A percentile compares a stretch with the other conserved stretches of the same genome.
These are phyloP conservation scores for Ochropleura leucogaster DNA, from an alignment of 2,888 invertebrate genomes.

Conservation along the genomic window DNA sequence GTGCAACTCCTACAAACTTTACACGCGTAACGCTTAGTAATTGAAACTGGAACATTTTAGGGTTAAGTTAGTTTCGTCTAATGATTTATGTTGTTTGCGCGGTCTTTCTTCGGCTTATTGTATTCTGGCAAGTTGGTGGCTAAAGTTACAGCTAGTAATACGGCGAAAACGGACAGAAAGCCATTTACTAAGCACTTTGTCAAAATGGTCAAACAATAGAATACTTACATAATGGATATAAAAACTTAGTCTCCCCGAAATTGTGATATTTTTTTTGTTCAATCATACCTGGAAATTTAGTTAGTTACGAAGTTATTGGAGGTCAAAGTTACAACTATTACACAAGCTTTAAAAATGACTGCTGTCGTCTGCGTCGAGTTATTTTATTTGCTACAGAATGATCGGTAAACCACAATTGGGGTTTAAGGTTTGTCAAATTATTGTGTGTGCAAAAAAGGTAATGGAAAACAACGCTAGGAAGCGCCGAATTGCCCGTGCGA, in stretches of 20 bases:
- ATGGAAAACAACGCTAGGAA: not conserved
- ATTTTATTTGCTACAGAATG: too few relatives aligned
- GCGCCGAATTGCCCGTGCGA: not conserved
- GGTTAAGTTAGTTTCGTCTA: slow-evolving; percentile 57
- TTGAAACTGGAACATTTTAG: slow-evolving; percentile 63
- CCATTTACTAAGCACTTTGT: not conserved
- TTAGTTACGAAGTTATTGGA: too few relatives aligned
- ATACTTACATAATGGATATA: not conserved
- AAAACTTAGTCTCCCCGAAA: too few relatives aligned
- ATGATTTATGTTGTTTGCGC: slow-evolving; percentile 57
- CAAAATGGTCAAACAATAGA: not conserved
- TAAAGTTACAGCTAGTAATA: not conserved
- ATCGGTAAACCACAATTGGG: too few relatives aligned
- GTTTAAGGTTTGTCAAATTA: too few relatives aligned
- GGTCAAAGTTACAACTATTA: too few relatives aligned
- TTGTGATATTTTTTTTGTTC: too few relatives aligned
- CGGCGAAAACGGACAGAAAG: not conserved
- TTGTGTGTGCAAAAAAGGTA: not conserved
- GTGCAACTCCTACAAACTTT: slow-evolving; percentile 70
- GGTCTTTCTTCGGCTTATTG: slow-evolving; percentile 23
- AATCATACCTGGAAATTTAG: too few relatives aligned
- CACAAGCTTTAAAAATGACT: too few relatives aligned
- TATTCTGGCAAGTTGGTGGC: slow-evolving; percentile 8
- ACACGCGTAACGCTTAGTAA: slow-evolving; percentile 58
- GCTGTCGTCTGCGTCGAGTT: too few relatives aligned